These are phyloP conservation scores for Bombus balteatus DNA, from an alignment of 1,140 invertebrate species.

Conservation along the genomic window DNA sequence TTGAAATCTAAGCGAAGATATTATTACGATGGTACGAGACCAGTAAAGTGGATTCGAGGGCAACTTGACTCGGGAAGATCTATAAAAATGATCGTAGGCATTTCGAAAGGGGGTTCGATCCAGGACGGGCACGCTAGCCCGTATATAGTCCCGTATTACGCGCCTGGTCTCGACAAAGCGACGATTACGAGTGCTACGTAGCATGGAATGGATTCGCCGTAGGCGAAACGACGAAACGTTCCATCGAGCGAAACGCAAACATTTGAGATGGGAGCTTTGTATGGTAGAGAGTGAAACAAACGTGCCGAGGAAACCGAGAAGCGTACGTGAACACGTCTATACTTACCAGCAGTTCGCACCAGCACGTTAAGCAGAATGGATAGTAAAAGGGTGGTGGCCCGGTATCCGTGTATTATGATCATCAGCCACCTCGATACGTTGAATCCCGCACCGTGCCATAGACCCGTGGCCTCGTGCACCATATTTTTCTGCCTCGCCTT, in stretches of 20 bases:
- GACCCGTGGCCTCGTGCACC: slow-evolving; percentile 69
- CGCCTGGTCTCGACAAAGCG: slow-evolving; percentile 14
- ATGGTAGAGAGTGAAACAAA: not conserved
- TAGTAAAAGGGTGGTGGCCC: slow-evolving; percentile 66
- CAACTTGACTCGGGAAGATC: not conserved
- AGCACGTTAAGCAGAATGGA: slow-evolving; percentile 72
- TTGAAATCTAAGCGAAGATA: slow-evolving; percentile 15
- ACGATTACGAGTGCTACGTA: slow-evolving; percentile 5
- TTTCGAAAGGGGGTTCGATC: not conserved
- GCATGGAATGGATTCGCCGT: slow-evolving; percentile 27
- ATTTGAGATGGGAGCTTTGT: not conserved
- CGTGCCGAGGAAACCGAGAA: slow-evolving; percentile 20
- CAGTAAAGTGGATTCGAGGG: not conserved
- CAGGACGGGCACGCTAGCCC: not conserved
- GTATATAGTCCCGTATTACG: not conserved
- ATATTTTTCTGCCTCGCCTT: slow-evolving; percentile 63
- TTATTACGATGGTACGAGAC: not conserved
- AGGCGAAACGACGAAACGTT: slow-evolving; percentile 6
- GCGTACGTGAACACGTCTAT: not conserved
- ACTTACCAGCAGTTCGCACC: slow-evolving; percentile 71
- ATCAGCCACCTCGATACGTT: slow-evolving; percentile 70
- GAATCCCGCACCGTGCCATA: slow-evolving; percentile 69
- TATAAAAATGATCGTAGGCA: slow-evolving; percentile 29
- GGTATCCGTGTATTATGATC: slow-evolving; percentile 72
- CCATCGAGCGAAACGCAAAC: slow-evolving; percentile 35